These are phyloP conservation scores for Dioctria rufipes DNA, from an alignment of 2,888 invertebrate species.

Conservation along the genomic window DNA sequence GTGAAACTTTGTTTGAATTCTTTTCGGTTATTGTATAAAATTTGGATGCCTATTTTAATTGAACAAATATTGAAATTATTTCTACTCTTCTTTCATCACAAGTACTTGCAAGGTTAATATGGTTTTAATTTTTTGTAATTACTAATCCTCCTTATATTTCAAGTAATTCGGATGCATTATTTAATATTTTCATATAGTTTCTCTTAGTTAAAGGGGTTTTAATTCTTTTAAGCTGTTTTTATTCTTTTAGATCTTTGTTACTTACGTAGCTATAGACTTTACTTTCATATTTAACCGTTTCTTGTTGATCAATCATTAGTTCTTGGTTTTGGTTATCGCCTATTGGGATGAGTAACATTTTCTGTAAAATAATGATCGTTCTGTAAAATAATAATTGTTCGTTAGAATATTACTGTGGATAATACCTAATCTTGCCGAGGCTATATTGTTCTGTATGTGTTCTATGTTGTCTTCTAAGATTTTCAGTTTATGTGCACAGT, in stretches of 20 bases:
- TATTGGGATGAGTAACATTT: conserved; percentile 14
- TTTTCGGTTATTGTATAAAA: too few relatives aligned
- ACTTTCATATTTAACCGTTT: conserved; percentile 25
- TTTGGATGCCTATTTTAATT: conserved; percentile 22
- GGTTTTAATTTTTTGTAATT: conserved; percentile 25
- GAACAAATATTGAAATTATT: conserved; percentile 47
- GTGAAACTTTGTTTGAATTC: neutral
- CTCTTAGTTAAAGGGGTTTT: conserved; percentile 9
- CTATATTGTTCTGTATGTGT: conserved; percentile 47
- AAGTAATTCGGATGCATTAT: conserved; percentile 45
- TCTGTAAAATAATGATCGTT: conserved; percentile 33
- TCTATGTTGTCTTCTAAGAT: neutral
- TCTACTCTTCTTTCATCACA: conserved; percentile 38
- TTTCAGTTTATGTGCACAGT: neutral
- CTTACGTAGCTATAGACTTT: neutral
- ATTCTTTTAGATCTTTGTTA: conserved; percentile 12
- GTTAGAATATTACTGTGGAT: conserved; percentile 39
- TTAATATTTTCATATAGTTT: conserved; percentile 45
- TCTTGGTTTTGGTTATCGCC: neutral
- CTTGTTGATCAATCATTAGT: neutral
- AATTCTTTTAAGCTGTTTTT: neutral
- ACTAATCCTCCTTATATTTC: conserved; percentile 28
- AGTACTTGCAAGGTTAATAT: conserved; percentile 24
- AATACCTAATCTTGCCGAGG: conserved; percentile 30
- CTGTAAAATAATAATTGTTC: conserved; percentile 13